These are phyloP conservation scores for Drosophila pruinosa DNA, from an alignment of 1,140 invertebrate species.

Conservation along the genomic window DNA sequence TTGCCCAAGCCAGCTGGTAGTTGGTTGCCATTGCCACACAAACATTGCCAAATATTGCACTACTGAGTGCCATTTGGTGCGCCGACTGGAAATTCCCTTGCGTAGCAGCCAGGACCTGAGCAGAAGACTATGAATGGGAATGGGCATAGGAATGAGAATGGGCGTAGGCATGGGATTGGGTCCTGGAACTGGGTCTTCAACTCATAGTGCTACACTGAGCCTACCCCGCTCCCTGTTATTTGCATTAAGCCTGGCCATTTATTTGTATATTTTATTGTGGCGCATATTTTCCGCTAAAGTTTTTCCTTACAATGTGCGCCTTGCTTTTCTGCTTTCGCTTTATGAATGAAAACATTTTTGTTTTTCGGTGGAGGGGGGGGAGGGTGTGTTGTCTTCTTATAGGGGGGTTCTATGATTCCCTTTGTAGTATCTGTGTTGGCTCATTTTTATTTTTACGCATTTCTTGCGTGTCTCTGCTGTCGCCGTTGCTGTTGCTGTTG, in stretches of 20 bases:
- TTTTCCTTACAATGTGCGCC: slow-evolving; percentile 42
- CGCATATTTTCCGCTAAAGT: slow-evolving; percentile 78
- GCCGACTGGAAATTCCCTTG: slow-evolving; percentile 63
- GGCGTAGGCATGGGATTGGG: neutral
- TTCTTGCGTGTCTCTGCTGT: slow-evolving; percentile 67
- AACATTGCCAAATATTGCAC: slow-evolving; percentile 64
- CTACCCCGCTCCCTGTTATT: slow-evolving; percentile 54
- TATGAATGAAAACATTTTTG: slow-evolving; percentile 70
- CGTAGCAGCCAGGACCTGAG: slow-evolving; percentile 19
- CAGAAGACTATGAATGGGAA: neutral
- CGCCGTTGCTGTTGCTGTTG: neutral
- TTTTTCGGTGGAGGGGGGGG: neutral
- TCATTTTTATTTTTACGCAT: slow-evolving; percentile 80
- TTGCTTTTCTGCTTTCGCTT: slow-evolving; percentile 34
- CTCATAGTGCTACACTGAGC: slow-evolving; percentile 17
- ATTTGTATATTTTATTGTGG: slow-evolving; percentile 79
- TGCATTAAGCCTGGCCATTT: slow-evolving; percentile 75
- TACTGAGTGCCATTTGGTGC: slow-evolving; percentile 73
- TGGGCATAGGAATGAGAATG: neutral
- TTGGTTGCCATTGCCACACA: neutral
- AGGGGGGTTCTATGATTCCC: slow-evolving; percentile 43
- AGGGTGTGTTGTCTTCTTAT: neutral
- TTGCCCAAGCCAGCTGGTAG: neutral
- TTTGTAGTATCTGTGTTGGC: slow-evolving; percentile 51
- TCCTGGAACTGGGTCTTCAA: neutral